phyloP scores from a whole-genome alignment of 2,113 vertebrate species.

The Symphodus melops region DNA sequence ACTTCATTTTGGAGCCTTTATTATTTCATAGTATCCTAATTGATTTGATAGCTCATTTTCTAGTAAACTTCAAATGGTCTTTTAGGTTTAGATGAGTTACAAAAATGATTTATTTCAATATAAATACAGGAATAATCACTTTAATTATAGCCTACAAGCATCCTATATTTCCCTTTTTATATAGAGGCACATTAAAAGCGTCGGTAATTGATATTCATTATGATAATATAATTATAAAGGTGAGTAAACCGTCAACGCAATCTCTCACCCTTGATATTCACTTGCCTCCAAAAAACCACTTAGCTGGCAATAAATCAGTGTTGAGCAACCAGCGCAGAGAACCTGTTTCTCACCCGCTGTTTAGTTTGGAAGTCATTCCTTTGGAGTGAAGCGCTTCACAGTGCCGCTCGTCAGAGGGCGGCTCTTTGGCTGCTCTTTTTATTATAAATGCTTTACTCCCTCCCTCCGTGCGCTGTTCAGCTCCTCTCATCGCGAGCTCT shows the following conservation, averaged over 20 bases:
- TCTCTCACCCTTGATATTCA: too few species aligned
- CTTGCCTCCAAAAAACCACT: not conserved
- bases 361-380: not conserved
- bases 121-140: too few species aligned
- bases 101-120: too few species aligned
- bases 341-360: constrained; percentile 14
- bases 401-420: constrained; percentile 67
- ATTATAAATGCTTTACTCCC: constrained; percentile 72
- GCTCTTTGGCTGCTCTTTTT: constrained; percentile 60
- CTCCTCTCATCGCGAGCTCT: constrained; percentile 39
- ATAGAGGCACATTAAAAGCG: not conserved
- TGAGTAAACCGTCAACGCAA: not conserved
- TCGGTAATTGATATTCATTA: not conserved
- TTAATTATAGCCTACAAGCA: not conserved
- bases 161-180: not conserved
- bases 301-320: not conserved
- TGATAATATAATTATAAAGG: not conserved
- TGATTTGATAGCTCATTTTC: too few species aligned
- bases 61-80: too few species aligned
- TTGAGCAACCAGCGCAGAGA: not conserved
- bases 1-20: too few species aligned
- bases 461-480: constrained; percentile 60
- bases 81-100: too few species aligned
- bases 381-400: constrained; percentile 15
- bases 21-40: too few species aligned